Base-by-base conservation (phyloP, 1,140 invertebrate genomes). In the Apolygus lucorum region DNA sequence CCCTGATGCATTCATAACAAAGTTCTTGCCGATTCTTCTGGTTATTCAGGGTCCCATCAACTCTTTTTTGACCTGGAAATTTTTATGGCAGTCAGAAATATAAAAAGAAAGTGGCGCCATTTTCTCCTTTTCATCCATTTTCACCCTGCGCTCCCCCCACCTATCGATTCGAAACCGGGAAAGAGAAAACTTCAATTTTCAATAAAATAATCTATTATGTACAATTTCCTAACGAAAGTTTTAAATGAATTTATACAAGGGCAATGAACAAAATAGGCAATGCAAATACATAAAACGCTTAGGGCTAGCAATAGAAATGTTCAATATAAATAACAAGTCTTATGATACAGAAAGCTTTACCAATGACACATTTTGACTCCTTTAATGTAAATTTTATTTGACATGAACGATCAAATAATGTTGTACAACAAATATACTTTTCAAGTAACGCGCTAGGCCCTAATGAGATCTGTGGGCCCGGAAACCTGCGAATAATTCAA, bases 131-230 rank as follows among this genome's bases (percentile, higher is more conserved):
- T n/a, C n/a, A n/a, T n/a, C n/a, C n/a, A n/a, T n/a, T n/a, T n/a
- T n/a, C n/a, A n/a, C n/a, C n/a, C n/a, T n/a, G n/a, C n/a, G n/a
- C n/a, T n/a, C n/a, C n/a, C n/a, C n/a, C n/a, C n/a, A n/a, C n/a
- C n/a, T n/a, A n/a, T n/a, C n/a, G n/a, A n/a, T n/a, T n/a, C n/a
- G n/a, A n/a, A n/a, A n/a, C n/a, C n/a, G n/a, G n/a, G n/a, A n/a
- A n/a, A n/a, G n/a, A n/a, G n/a, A n/a, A n/a, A n/a, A n/a, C n/a
- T n/a, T n/a, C n/a, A n/a, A n/a, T n/a, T n/a, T n/a, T n/a, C n/a
- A n/a, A 69, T 69, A 69, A 69, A 69, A 69, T 69, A 69, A 69
- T 69, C 68, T 69, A 69, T 69, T 69, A 69, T 69, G n/a, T 69
- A 69, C 68, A 69, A 34, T 42, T 25, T 26, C 59, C 68, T 69